These are phyloP conservation scores for Ciconia nigra DNA, from an alignment of 2,797 vertebrate genomes.

Conservation along the genomic window DNA sequence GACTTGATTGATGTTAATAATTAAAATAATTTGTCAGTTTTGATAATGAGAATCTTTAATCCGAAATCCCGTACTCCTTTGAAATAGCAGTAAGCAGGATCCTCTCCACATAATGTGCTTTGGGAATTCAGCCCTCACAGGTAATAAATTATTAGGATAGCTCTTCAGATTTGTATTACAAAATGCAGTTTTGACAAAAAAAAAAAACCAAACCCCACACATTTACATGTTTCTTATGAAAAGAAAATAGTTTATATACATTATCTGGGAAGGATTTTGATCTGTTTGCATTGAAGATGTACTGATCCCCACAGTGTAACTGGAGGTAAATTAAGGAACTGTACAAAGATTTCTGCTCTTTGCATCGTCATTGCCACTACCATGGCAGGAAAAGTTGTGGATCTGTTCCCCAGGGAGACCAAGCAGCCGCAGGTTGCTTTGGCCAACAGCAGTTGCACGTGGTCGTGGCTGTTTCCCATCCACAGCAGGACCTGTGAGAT, in stretches of 20 bases:
- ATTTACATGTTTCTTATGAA: background rate
- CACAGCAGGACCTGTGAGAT: background rate
- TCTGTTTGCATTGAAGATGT: background rate
- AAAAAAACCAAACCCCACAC: background rate
- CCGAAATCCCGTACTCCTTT: background rate
- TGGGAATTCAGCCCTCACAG: background rate
- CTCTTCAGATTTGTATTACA: background rate
- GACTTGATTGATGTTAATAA: conserved; percentile 45
- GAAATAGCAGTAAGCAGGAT: conserved; percentile 13
- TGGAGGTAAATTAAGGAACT: background rate
- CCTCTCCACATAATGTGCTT: background rate
- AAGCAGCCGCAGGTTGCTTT: rapidly evolving
- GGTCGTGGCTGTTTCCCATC: background rate
- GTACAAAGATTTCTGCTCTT: background rate
- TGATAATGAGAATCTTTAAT: conserved; percentile 36
- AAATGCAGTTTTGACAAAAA: background rate
- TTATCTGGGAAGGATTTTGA: background rate
- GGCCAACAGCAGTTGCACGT: background rate
- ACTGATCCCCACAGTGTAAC: background rate
- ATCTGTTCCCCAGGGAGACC: background rate
- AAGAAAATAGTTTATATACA: background rate
- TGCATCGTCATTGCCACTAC: background rate
- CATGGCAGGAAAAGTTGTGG: background rate
- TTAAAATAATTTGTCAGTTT: conserved; percentile 36
- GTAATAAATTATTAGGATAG: conserved; percentile 1